These are phyloP conservation scores for Suricata suricatta DNA, from an alignment of 2,113 vertebrate species.

Conservation along the genomic window DNA sequence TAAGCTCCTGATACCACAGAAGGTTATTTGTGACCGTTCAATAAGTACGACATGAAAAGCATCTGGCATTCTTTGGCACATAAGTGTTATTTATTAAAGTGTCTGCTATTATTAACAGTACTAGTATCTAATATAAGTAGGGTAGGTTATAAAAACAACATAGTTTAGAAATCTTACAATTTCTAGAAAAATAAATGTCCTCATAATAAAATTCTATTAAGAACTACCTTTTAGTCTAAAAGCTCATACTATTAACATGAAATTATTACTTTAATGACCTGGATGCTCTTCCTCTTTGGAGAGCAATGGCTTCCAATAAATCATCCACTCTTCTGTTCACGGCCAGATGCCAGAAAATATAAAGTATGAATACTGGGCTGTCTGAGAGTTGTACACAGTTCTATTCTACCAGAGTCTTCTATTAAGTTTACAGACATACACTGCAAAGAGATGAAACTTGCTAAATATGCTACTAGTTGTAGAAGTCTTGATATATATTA, in stretches of 20 bases:
- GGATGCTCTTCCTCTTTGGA: background rate
- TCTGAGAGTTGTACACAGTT: background rate
- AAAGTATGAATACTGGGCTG: background rate
- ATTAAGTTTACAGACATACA: background rate
- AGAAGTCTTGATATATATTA: background rate
- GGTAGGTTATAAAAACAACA: constrained; percentile 4
- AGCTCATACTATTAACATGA: background rate
- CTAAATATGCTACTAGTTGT: background rate
- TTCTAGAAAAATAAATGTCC: background rate
- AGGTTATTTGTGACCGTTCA: background rate
- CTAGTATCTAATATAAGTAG: background rate
- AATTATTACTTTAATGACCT: constrained; percentile 15
- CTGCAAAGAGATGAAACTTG: background rate
- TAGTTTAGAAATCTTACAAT: background rate
- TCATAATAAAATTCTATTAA: constrained; percentile 26
- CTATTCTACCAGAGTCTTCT: background rate
- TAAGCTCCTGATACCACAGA: background rate
- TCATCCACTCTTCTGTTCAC: background rate
- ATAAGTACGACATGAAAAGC: background rate
- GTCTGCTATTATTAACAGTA: background rate
- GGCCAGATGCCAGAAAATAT: constrained; percentile 7
- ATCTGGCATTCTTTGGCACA: background rate
- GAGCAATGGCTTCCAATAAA: background rate
- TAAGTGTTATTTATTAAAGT: background rate
- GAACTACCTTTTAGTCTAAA: background rate